Base-by-base conservation (phyloP, 2,797 vertebrate genomes). In the Coendou prehensilis region DNA sequence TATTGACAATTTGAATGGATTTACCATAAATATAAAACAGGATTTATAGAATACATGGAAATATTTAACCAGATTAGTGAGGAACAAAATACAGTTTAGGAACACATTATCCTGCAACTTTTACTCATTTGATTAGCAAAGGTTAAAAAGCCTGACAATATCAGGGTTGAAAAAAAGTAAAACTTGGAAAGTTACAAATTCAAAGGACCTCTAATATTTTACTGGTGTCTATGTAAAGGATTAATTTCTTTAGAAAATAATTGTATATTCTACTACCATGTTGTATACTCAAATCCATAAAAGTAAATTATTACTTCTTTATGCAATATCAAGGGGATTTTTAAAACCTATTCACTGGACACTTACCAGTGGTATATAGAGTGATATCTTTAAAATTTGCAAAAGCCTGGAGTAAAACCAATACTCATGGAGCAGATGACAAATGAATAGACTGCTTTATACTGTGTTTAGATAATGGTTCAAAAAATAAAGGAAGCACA, bases 401-500 rank as follows among this genome's bases (percentile, higher is more conserved):
- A 80, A 94, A 84, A 84, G 14, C 20, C 11, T 80, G 5, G n/a
- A 73, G 84, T 50, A 0, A 73, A 30, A 1, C 37, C 10, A 75
- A 33, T 45, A 9, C 2, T 11, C 22, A 4, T 14, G 75, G 18
- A 57, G 23, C 56, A 23, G 13, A 52, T n/a, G 45, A 41, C 2
- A 50, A 30, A 79, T 54, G 28, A 69, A 82, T 23, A 61, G 71
- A 23, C 37, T 75, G 11, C 52, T 63, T 1, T 73, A 7, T 15
- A 17, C 7, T 17, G 14, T 18, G 75, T 80, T 64, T 86, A 80
- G n/a, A 57, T 47, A 78, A 59, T 26, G 28, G 15, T 26, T 8
- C 57, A 54, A 92, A 81, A 96, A 86, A 89, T 59, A 94, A 75
- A 89, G 45, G 15, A 67, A 9, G 52, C 1, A 75, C 6, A 64